Evolutionary conservation across 2,113 vertebrate species (phyloP), one percentile per base, ranked within the genome.

Genomic region (Riparia riparia): DNA sequence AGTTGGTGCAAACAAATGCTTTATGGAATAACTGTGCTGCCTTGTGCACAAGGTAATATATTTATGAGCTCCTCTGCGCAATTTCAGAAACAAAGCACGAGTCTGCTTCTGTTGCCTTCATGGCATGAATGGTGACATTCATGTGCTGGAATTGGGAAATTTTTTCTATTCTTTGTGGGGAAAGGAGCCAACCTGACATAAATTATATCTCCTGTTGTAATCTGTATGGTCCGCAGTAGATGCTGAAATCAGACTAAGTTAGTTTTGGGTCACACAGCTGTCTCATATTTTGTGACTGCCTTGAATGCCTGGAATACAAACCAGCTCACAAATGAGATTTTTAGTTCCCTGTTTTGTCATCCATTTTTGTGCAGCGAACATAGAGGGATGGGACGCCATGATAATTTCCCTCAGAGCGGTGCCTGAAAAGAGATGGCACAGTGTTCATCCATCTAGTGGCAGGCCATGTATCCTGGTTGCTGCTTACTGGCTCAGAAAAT

Each of bases 181-280:
- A 56, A 65, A 66, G 19, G 21, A 90, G 28, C 24, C 44, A 64
- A 22, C 4, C 17, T 2, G 4, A 28, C 21, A 19, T n/a, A 68
- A 72, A n/a, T 78, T 22, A 0, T 14, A 31, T 58, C 32, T 86
- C 17, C 28, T 71, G 6, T 81, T 93, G 20, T 47, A 56, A 74
- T 74, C 57, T 74, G 9, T 82, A 16, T 56, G n/a, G 19, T 44
- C 37, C 18, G 37, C 31, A n/a, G 47, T 84, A 50, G 73, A 31
- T 68, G 53, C 14, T 79, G 34, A 56, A 73, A 49, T 56, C 66
- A 61, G 41, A 54, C 19, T 69, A 58, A 82, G 64, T 83, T 41
- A 82, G 41, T 89, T 91, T 90, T 90, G 73, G 44, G 28, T 90
- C 41, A 68, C 15, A 44, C 24, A 80, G 28, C 58, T 79, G 44